Evolutionary conservation across 2,113 vertebrate genomes (phyloP), one percentile per base, ranked within the genome.

Genomic region (Suncus etruscus): DNA sequence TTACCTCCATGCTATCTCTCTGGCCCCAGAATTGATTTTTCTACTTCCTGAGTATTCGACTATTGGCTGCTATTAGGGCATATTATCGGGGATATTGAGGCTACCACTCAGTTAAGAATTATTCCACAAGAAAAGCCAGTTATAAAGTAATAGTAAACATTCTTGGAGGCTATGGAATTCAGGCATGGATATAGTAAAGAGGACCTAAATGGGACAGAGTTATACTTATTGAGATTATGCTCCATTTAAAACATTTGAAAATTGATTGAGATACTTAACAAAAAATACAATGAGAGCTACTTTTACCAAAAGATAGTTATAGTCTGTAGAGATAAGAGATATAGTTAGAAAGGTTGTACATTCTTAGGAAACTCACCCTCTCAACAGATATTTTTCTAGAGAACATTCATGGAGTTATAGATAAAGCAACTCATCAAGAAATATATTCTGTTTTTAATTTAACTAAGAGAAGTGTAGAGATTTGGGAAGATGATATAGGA

Each of bases 371-470:
- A 81, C 83, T 70, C 14, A 31, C 54, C 32, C 22, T 92, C 61
- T 74, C 51, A 92, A 80, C 18, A 89, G 70, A 16, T 84, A 32
- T 79, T 32, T 87, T 31, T 81, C 77, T 69, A 87, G 61, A 91
- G 69, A 70, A 82, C 22, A 86, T 47, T 86, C 86, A 24, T 63
- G 51, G 79, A 91, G 79, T 11, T 73, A 15, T n/a, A 74, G 11
- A 50, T 76, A 65, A 87, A 91, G 15, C 11, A 51, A 75, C 32
- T 47, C 45, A 69, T 47, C 4, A 83, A 88, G 47, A 77, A 74
- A 70, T 54, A 48, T 20, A 69, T 39, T 80, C 45, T 92, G 31
- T 51, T 86, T 94, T 95, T 81, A 91, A 86, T 63, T 48, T 83
- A 45, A 81, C 91, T 73, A 90, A 48, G 27, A 83, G 39, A 73